Base-by-base conservation (phyloP, 2,888 invertebrate species). In the Dolichopus griseipennis region DNA sequence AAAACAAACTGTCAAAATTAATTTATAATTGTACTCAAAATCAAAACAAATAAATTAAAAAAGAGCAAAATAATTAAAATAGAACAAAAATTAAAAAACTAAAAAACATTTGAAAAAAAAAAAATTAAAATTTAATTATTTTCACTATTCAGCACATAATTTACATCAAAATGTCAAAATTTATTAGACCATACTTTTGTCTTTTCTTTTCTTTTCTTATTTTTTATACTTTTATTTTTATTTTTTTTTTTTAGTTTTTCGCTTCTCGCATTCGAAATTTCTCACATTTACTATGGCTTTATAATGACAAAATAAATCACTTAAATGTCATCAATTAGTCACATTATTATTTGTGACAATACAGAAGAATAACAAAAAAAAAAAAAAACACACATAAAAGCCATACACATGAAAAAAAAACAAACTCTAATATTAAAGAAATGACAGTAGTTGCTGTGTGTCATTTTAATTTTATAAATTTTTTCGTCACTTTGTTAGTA, bases 241-340 rank as follows among this genome's bases (percentile, higher is more conserved):
- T 37, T 37, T 37, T 37, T 7, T 2, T 37, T 52, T 15, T 18
- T 12, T 52, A 18, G 18, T 2, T 52, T 52, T 52, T 52, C n/a
- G 6, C 18, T 18, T 41, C 8, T 12, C 2, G 15, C 9, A 52
- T 18, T 18, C 2, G 6, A 52, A 12, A 6, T n/a, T 52, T 15
- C 52, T 52, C 52, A 18, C 18, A 18, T 52, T n/a, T 2, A 12
- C 15, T 52, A 18, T 52, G 15, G 41, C 15, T 41, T n/a, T 6
- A 52, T 18, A 52, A 52, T 52, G 52, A 52, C 52, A 52, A 52
- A 52, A 52, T 52, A 52, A 52, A 52, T 52, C 52, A 52, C 52
- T 52, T 52, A 52, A 52, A 52, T 52, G 52, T 52, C 52, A 52
- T 18, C 52, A 52, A 52, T 52, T 52, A 52, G 52, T 52, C 52